Conservation (phyloP, 2,797 vertebrate genomes). For the Scleropages formosus region DNA sequence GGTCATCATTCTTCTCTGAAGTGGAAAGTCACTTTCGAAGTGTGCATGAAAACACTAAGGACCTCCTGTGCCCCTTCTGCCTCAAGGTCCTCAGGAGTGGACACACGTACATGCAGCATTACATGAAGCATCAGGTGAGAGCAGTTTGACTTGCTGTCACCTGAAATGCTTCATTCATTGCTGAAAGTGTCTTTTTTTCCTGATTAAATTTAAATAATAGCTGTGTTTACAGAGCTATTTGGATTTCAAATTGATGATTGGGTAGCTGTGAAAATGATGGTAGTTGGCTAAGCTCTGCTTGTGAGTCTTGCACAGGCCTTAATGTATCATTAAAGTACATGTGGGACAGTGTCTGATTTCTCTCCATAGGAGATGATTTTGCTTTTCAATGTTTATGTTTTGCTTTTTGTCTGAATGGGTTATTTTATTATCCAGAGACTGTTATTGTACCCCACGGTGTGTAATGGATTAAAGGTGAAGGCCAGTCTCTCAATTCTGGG, state of each 20-base stretch:
- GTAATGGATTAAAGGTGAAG: too few species aligned
- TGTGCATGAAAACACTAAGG: conserved; percentile 92
- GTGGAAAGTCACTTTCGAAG: conserved; percentile 92
- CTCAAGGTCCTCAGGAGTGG: conserved; percentile 92
- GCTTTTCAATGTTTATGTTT: too few species aligned
- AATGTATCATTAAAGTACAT: too few species aligned
- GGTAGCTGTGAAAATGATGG: background rate
- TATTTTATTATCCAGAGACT: too few species aligned
- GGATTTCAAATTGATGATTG: background rate
- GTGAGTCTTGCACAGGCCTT: too few species aligned
- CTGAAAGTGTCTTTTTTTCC: too few species aligned
- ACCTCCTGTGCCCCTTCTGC: conserved; percentile 95
- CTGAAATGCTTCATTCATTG: too few species aligned
- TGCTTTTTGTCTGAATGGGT: too few species aligned
- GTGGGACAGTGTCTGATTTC: too few species aligned
- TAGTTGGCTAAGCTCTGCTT: background rate
- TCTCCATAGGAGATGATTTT: too few species aligned
- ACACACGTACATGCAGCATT: conserved; percentile 93
- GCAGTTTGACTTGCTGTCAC: background rate
- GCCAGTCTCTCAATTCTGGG: background rate
- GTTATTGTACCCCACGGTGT: too few species aligned
- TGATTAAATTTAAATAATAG: background rate
- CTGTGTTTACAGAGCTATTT: background rate
- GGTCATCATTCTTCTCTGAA: conserved; percentile 93
- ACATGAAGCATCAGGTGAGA: conserved; percentile 95